phyloP scores from a whole-genome alignment of 1,140 invertebrate species.

The Bombus sylvicola region DNA sequence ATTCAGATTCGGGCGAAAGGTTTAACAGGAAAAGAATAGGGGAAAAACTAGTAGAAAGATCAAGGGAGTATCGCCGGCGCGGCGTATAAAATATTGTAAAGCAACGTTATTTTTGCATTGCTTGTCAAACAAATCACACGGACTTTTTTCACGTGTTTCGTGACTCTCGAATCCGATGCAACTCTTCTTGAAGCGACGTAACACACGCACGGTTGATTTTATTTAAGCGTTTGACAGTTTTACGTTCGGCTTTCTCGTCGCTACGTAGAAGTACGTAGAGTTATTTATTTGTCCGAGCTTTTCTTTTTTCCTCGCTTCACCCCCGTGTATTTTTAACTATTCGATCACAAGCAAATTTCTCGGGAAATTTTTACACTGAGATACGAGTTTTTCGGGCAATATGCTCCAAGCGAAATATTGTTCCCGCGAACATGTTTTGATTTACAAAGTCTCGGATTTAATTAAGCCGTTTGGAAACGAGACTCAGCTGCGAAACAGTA shows the following conservation, averaged over 20 bases:
- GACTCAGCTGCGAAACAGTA: not conserved
- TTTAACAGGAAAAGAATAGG: too few relatives aligned
- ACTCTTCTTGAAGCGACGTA: conserved; percentile 20
- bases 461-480: conserved; percentile 27
- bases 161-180: not conserved
- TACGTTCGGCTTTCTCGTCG: conserved; percentile 37
- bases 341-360: conserved; percentile 26
- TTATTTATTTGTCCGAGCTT: conserved; percentile 27
- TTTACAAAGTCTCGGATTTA: conserved; percentile 33
- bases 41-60: not conserved
- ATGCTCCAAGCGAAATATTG: conserved; percentile 17
- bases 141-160: not conserved
- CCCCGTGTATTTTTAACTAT: too few relatives aligned
- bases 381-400: not conserved
- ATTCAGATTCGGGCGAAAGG: not conserved
- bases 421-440: conserved; percentile 18
- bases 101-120: not conserved
- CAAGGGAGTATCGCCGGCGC: too few relatives aligned
- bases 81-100: not conserved
- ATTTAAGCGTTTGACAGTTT: conserved; percentile 48
- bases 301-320: not conserved
- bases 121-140: conserved; percentile 7
- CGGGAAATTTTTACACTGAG: not conserved
- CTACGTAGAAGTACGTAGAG: not conserved
- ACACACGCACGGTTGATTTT: conserved; percentile 4